Base-by-base conservation (phyloP, 2,797 vertebrate species). In the Lacerta bilineata region DNA sequence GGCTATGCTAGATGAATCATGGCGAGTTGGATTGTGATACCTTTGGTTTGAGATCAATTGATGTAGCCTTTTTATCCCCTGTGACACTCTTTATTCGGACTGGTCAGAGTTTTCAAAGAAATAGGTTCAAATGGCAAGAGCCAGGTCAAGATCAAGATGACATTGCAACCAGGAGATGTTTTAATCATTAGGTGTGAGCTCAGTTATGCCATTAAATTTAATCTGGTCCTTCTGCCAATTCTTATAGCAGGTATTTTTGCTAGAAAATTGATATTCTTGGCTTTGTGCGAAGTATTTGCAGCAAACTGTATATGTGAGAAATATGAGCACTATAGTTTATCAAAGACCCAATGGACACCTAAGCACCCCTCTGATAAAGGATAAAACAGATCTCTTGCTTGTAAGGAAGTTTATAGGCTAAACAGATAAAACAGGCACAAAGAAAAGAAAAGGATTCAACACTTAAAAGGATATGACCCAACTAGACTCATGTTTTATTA, bases 231-330 rank as follows among this genome's bases (percentile, higher is more conserved):
- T 66, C 86, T 80, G 46, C 0, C 84, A 93, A 89, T 68, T 83
- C 79, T 55, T 84, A 91, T 39, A 83, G 90, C 72, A 80, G 87
- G 20, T 61, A 50, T 86, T 89, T 89, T 10, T 50, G 59, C 59
- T 25, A 29, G 55, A 43, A 83, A 83, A 18, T n/a, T 36, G 59
- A 82, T 85, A 82, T 82, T 86, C 46, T 78, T 90, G 93, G n/a
- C 74, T 94, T 93, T 76, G 25, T 68, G 68, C 82, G 83, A 93
- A 36, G 87, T 86, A 79, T 79, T 95, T 86, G 89, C 87, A 90
- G 85, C 20, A 90, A 85, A 71, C 55, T 71, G 64, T 0, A 36
- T 85, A 74, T 0, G 0, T 89, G 74, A 74, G 93, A 55, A 93
- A 86, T 23, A 76, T 1, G 84, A 8, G 59, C 59, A 25, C 85